These are phyloP conservation scores for Andrena marginata DNA, from an alignment of 2,888 invertebrate genomes.

Conservation along the genomic window DNA sequence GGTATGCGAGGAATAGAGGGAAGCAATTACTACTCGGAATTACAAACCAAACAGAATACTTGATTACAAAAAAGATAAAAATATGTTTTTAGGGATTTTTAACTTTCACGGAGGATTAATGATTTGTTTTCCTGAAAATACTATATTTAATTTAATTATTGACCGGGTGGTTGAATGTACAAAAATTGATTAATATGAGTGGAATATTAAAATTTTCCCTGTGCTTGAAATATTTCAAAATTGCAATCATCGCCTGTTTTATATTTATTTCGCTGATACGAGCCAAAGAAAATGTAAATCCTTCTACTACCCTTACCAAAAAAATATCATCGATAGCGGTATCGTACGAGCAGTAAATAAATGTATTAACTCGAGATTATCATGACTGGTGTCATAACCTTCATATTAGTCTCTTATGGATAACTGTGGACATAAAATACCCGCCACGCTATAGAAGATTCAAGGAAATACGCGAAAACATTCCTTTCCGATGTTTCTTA, in stretches of 20 bases:
- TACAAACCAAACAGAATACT: no score
- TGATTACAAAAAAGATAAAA: no score
- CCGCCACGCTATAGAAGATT: no score
- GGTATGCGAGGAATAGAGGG: not conserved
- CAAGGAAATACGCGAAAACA: no score
- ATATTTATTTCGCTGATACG: not conserved
- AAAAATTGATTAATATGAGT: not conserved
- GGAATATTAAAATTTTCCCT: not conserved
- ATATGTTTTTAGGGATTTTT: no score
- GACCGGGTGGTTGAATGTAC: no score
- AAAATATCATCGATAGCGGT: constrained; percentile 33
- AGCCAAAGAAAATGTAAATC: not conserved
- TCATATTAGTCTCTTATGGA: constrained; percentile 38
- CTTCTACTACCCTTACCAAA: constrained; percentile 7
- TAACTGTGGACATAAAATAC: no score
- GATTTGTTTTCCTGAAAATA: no score
- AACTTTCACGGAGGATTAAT: no score
- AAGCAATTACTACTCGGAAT: not conserved
- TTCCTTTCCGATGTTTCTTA: no score
- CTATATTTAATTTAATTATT: no score
- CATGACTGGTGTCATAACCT: constrained; percentile 47
- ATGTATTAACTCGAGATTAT: constrained; percentile 38
- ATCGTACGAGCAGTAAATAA: constrained; percentile 35
- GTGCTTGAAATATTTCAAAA: not conserved
- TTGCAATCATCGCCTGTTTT: not conserved